Conservation (phyloP, 2,113 vertebrate genomes). For the Macquaria australasica region DNA sequence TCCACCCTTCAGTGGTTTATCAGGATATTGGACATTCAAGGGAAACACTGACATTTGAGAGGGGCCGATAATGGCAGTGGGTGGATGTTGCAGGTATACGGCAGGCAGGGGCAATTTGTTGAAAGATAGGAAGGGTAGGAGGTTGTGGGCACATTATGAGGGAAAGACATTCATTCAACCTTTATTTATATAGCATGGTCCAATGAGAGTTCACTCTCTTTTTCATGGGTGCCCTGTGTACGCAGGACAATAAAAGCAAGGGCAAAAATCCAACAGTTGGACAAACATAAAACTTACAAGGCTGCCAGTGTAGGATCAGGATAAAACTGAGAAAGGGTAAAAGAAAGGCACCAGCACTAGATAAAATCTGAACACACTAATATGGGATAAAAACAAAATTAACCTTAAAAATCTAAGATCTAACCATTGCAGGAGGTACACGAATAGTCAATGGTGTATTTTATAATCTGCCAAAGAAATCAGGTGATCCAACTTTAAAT, state of each 20-base stretch:
- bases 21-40: conserved; percentile 14
- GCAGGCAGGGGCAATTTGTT: conserved; percentile 4
- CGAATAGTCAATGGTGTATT: not conserved
- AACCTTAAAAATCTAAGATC: not conserved
- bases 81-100: conserved; percentile 33
- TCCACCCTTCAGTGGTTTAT: not conserved
- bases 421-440: not conserved
- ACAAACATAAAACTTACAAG: not conserved
- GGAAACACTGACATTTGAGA: conserved; percentile 50
- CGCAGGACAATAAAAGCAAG: not conserved
- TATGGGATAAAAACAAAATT: too few relatives aligned
- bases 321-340: not conserved
- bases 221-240: not conserved
- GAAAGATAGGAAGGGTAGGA: conserved; percentile 9
- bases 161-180: not conserved
- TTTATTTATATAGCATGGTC: not conserved
- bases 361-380: too few relatives aligned
- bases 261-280: not conserved
- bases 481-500: not conserved
- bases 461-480: not conserved
- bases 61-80: conserved; percentile 10
- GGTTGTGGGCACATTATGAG: not conserved
- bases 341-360: not conserved
- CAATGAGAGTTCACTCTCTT: not conserved
- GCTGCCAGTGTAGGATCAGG: not conserved